Base-by-base conservation (phyloP, 2,888 invertebrate species). In the Bombyx huttoni region DNA sequence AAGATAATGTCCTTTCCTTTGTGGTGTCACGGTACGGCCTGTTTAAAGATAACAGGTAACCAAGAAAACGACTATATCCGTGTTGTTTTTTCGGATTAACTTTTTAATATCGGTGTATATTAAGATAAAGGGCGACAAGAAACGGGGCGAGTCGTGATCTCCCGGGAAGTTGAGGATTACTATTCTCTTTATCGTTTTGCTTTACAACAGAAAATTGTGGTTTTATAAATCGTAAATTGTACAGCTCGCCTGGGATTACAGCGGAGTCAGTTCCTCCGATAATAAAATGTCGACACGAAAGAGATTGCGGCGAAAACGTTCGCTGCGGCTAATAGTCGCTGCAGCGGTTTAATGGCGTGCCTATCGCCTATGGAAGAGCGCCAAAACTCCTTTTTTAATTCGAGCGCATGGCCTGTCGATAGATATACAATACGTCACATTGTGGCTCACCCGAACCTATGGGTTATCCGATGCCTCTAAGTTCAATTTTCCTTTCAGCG, bases 221-320 rank as follows among this genome's bases (percentile, higher is more conserved):
- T 77, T 81, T 78, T 78, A 76, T 73, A 78, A 78, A 80, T 75
- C 73, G 75, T 78, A 76, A 84, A 85, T 84, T 80, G 81, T 81
- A 75, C 78, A 67, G 74, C 70, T 75, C 68, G 68, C 68, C 61
- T 65, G 70, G 79, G 83, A 84, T 86, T 87, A 84, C 80, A 75
- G 66, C 68, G 63, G 65, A 67, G 77, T 77, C 77, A 81, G 82
- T 77, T 87, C 73, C 68, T 72, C 71, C 71, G 79, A 86, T 83
- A 80, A 78, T 89, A 89, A 86, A 89, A 83, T 78, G 78, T 79
- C 81, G 80, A 84, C 83, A 81, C 80, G 77, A 80, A 75, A 85
- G 76, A 78, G 73, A 76, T 78, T 78, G 75, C 71, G 70, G 68
- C 60, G 65, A 63, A 68, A 69, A 67, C 65, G 67, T 66, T 67